Evolutionary conservation across 35 echinoderm and acorn worm genomes (phyloP), one percentile per base, ranked within the genome.

Genomic region (Ptychodera flava): DNA sequence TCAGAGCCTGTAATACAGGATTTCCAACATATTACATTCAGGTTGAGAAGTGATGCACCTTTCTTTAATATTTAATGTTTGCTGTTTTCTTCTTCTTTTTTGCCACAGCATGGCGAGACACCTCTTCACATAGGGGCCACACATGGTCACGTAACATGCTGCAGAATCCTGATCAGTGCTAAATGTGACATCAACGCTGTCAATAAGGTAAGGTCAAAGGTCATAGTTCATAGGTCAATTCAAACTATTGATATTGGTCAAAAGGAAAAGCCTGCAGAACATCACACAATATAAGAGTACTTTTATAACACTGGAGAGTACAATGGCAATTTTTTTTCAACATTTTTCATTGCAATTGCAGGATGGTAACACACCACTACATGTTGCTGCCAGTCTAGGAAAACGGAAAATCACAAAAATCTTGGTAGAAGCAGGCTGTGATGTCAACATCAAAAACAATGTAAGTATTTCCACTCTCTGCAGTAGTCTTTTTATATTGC

Each of bases 291-390:
- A n/a, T n/a, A n/a, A n/a, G n/a, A n/a, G n/a, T n/a, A n/a, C n/a
- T n/a, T n/a, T n/a, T n/a, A n/a, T n/a, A n/a, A n/a, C n/a, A n/a
- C n/a, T n/a, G n/a, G n/a, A n/a, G n/a, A n/a, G n/a, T n/a, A n/a
- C n/a, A n/a, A n/a, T n/a, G n/a, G n/a, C n/a, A n/a, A n/a, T n/a
- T n/a, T n/a, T n/a, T n/a, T n/a, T n/a, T n/a, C n/a, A n/a, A n/a
- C n/a, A n/a, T n/a, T n/a, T n/a, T n/a, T n/a, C n/a, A n/a, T n/a
- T n/a, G n/a, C n/a, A n/a, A n/a, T n/a, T 53, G 32, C 81, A 99
- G 96, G 96, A 92, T 80, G 96, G 96, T 36, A 99, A 99, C 89
- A 99, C 96, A 79, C 85, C 96, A 10, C 86, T 99, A 6, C 96
- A 99, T 75, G 85, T 99, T 0, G 90, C 93, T 78, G 90, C 96